Base-by-base conservation (phyloP, 2,113 vertebrate genomes). In the Choloepus hoffmanni region DNA sequence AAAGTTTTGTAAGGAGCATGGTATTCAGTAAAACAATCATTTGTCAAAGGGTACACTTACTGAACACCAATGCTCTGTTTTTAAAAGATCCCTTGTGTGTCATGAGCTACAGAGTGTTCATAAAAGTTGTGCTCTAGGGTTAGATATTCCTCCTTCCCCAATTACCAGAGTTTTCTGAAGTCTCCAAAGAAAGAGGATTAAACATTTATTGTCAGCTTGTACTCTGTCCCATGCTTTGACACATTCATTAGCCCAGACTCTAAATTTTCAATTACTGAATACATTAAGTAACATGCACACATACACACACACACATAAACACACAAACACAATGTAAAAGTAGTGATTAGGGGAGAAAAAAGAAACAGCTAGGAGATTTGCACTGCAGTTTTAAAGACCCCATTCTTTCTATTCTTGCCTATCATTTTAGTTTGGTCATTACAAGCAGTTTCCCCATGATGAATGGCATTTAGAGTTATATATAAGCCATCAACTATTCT, bases 31-130 rank as follows among this genome's bases (percentile, higher is more conserved):
- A 98, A 98, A 98, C 97, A 98, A 98, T 98, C 40, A 96, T 97
- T 98, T 98, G 97, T 98, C 98, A 98, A 97, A 97, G 98, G 91
- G 97, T 98, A 98, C 98, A 98, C 97, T 97, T 97, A 97, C 96
- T 95, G 89, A 97, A 95, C 95, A 97, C 87, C 79, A 94, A 87
- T 74, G 92, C 78, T 97, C 95, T 97, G 93, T 89, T 97, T 98
- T 98, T 98, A 98, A 98, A 98, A 97, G 95, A 98, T 98, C 98
- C 94, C 98, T 28, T 10, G 97, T 94, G 97, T 97, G 89, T 94
- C 84, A 85, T 98, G 96, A 98, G 97, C 92, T 94, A 96, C 96
- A 97, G 58, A 95, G 76, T 92, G 82, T 96, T 98, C 97, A 98
- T 98, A 98, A 98, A 97, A 97, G 89, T 95, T 97, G 96, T 93